A percentile compares a stretch with the other conserved stretches of the same genome.
These are phyloP conservation scores for Petrocephalus schoutedeni DNA, from an alignment of 2,797 vertebrate genomes.

Conservation along the genomic window DNA sequence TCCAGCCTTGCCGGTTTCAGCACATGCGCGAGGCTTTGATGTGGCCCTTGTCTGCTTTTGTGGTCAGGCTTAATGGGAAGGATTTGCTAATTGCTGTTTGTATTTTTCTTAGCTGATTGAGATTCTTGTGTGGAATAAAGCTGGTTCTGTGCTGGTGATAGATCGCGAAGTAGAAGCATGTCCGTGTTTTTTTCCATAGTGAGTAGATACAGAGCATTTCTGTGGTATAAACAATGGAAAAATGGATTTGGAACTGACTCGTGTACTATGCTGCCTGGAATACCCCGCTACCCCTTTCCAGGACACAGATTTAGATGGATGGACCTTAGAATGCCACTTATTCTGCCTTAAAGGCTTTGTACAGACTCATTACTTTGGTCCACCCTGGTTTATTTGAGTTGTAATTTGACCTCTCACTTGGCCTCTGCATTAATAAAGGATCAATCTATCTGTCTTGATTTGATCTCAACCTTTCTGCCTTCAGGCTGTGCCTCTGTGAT, in stretches of 20 bases:
- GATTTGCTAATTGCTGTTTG: conserved; percentile 13
- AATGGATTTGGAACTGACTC: neutral
- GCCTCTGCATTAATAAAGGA: neutral
- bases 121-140: neutral
- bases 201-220: conserved; percentile 1
- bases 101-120: conserved; percentile 6
- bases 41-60: neutral
- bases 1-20: neutral
- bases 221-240: conserved; percentile 18
- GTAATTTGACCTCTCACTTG: neutral
- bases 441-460: neutral
- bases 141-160: neutral
- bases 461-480: neutral
- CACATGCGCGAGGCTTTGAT: neutral
- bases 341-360: neutral
- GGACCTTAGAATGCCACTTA: neutral
- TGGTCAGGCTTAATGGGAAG: neutral
- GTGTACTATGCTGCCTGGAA: neutral
- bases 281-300: neutral
- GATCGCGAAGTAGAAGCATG: neutral
- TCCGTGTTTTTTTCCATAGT: conserved; percentile 1
- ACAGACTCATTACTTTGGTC: neutral
- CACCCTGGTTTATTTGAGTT: neutral
- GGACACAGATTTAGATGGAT: neutral
- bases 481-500: neutral